Evolutionary conservation across 2,797 vertebrate species (phyloP).

Genomic region (Anguilla marmorata): DNA sequence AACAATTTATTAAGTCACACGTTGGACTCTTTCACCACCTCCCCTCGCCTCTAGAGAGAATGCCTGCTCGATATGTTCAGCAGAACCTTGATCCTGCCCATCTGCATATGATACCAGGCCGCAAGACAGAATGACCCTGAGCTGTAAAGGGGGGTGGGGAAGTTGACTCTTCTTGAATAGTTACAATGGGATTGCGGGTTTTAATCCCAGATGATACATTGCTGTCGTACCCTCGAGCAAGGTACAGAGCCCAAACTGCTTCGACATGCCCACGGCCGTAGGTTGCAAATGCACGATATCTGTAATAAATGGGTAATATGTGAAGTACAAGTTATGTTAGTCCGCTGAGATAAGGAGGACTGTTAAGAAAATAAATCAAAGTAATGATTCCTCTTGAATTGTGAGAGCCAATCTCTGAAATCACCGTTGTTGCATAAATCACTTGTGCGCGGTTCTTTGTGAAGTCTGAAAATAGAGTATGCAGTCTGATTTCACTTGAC

Average conservation of each 20-base stretch:
- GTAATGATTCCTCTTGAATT: neutral
- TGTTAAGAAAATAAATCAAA: neutral
- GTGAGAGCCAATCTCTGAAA: neutral
- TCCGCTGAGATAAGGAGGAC: neutral
- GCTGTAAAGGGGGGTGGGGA: neutral
- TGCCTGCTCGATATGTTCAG: neutral
- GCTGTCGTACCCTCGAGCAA: neutral
- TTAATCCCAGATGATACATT: neutral
- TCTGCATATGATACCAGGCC: neutral
- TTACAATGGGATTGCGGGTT: neutral
- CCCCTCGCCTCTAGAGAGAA: neutral
- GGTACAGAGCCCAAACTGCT: neutral
- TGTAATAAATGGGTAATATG: neutral
- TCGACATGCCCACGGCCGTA: neutral
- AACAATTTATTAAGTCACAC: neutral
- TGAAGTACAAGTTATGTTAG: neutral
- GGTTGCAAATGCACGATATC: neutral
- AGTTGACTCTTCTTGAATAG: neutral
- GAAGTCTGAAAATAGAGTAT: neutral
- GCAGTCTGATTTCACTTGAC: neutral
- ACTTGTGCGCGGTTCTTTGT: no score
- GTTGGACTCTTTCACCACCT: neutral
- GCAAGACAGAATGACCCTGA: neutral
- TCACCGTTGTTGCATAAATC: neutral
- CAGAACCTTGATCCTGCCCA: neutral